phyloP scores from a whole-genome alignment of 1,140 invertebrate genomes.

The Nasonia giraulti region DNA sequence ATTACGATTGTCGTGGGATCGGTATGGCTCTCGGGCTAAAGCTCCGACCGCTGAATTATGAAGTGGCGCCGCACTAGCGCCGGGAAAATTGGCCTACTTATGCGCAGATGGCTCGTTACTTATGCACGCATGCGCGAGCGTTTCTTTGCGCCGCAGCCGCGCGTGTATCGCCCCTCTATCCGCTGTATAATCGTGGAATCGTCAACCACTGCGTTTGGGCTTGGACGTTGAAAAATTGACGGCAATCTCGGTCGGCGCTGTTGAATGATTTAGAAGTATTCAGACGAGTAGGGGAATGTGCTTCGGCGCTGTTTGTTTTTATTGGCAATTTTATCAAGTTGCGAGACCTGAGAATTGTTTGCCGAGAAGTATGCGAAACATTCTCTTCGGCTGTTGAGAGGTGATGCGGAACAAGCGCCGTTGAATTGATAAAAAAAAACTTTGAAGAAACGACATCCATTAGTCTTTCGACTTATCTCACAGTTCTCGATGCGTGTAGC shows the following conservation, averaged over 20 bases:
- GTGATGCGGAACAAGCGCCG: no score
- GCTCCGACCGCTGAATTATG: slow-evolving; percentile 32
- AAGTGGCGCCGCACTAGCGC: not conserved
- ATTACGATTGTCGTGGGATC: slow-evolving; percentile 6
- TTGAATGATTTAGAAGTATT: not conserved
- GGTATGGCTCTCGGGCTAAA: not conserved
- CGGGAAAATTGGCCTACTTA: slow-evolving; percentile 42
- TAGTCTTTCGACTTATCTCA: not conserved
- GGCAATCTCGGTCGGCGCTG: not conserved
- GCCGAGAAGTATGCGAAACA: not conserved
- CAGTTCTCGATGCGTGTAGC: not conserved
- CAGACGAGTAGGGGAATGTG: not conserved
- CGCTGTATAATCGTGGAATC: not conserved
- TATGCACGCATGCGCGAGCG: not conserved
- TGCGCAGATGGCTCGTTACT: slow-evolving; percentile 8
- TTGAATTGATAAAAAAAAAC: no score
- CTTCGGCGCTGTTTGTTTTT: not conserved
- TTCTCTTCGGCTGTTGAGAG: not conserved
- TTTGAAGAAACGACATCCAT: not conserved
- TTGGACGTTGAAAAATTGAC: not conserved
- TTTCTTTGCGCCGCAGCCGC: not conserved
- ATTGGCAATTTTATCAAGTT: not conserved
- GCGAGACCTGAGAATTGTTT: not conserved
- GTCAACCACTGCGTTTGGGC: not conserved
- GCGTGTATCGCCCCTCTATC: not conserved